A percentile compares a stretch with the other conserved stretches of the same genome.
Conservation (phyloP, 2,113 vertebrate species). For the Limanda limanda region DNA sequence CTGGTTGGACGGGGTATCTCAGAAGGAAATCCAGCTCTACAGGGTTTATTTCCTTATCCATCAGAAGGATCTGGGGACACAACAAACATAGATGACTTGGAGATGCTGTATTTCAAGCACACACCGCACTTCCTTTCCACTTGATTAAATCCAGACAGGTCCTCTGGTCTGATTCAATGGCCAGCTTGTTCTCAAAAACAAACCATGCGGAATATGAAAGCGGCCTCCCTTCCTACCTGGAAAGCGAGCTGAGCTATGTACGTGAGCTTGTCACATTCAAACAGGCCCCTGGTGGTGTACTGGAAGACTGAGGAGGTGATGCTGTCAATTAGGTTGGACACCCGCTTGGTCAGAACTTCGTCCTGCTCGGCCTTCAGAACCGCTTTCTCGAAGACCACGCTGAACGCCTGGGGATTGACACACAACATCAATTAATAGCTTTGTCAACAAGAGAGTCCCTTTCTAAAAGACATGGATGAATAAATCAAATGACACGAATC, state of each 20-base stretch:
- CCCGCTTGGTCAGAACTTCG: slow-evolving; percentile 82
- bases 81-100: slow-evolving; percentile 35
- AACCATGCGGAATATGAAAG: slow-evolving; percentile 51
- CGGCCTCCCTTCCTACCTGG: slow-evolving; percentile 83
- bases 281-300: slow-evolving; percentile 92
- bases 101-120: slow-evolving; percentile 33
- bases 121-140: slow-evolving; percentile 45
- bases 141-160: slow-evolving; percentile 52
- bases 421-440: neutral
- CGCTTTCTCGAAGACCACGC: slow-evolving; percentile 91
- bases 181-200: slow-evolving; percentile 24
- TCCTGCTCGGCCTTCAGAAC: slow-evolving; percentile 84
- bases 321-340: slow-evolving; percentile 90
- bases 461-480: no score
- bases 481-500: no score
- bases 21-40: slow-evolving; percentile 94
- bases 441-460: neutral
- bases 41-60: slow-evolving; percentile 87
- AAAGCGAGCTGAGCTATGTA: slow-evolving; percentile 93
- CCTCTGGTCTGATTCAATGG: slow-evolving; percentile 18
- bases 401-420: slow-evolving; percentile 86
- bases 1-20: slow-evolving; percentile 86
- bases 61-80: slow-evolving; percentile 88
- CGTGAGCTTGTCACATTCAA: slow-evolving; percentile 93
- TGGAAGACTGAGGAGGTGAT: slow-evolving; percentile 93